Conservation (phyloP, 1,140 invertebrate species). For the Ceratosolen solmsi region DNA sequence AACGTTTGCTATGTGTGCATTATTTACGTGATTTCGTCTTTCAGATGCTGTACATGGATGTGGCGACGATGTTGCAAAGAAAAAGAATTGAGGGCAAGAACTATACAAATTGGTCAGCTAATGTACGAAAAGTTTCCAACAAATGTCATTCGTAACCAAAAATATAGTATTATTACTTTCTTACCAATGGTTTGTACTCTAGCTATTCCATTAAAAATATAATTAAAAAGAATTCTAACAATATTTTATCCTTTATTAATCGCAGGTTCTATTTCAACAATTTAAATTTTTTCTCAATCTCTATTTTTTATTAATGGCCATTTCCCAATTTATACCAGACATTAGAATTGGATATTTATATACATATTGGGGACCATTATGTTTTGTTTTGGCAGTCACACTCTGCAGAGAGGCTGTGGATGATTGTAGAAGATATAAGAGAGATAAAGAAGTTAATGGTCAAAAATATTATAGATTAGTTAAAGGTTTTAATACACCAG, state of each 20-base stretch:
- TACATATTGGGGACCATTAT: constrained; percentile 98
- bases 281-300: constrained; percentile 99
- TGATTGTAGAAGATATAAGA: constrained; percentile 90
- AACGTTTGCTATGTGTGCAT: neutral
- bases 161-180: constrained; percentile 99
- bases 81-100: constrained; percentile 78
- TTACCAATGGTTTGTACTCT: constrained; percentile 89
- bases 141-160: constrained; percentile 98
- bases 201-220: no score
- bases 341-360: constrained; percentile 97
- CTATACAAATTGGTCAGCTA: constrained; percentile 79
- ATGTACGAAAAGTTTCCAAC: constrained; percentile 88
- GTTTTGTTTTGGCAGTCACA: constrained; percentile 96
- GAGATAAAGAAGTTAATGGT: constrained; percentile 96
- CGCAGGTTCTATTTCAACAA: constrained; percentile 94
- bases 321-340: constrained; percentile 97
- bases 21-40: constrained; percentile 59
- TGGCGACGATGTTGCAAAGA: constrained; percentile 81
- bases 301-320: constrained; percentile 98
- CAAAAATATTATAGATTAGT: constrained; percentile 87
- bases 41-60: constrained; percentile 78
- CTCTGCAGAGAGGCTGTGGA: constrained; percentile 97
- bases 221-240: neutral
- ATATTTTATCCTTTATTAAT: constrained; percentile 50
- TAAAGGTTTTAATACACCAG: constrained; percentile 71